Percentiles rank a stretch among this genome's conserved stretches.
Evolutionary conservation across 2,113 vertebrate genomes (phyloP).

Genomic region (Actenoides hombroni): DNA sequence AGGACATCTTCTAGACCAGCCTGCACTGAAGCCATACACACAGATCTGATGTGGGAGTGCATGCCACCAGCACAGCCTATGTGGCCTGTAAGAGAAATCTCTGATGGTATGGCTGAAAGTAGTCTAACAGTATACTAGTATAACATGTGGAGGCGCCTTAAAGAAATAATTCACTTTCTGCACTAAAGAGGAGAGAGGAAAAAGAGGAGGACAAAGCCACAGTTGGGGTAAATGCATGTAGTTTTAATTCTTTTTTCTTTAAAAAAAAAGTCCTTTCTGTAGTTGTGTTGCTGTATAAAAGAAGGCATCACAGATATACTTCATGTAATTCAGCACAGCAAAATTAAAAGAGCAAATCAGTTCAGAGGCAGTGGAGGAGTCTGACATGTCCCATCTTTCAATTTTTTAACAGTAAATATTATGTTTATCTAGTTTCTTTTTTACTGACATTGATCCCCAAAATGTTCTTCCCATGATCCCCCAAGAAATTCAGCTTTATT

Average conservation of each 20-base stretch:
- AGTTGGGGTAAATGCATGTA: background rate
- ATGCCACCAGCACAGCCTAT: rapidly evolving
- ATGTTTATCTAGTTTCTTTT: background rate
- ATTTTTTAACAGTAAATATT: background rate
- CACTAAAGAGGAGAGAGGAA: background rate
- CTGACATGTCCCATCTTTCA: background rate
- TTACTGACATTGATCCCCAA: background rate
- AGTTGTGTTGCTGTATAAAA: background rate
- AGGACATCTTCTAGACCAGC: background rate
- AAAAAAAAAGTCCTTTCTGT: background rate
- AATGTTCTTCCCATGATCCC: background rate
- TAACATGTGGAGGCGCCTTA: background rate
- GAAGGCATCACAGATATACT: background rate
- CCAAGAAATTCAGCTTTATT: background rate
- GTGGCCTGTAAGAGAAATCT: background rate
- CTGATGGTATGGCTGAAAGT: background rate
- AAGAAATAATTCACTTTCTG: background rate
- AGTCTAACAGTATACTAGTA: background rate
- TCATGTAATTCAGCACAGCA: background rate
- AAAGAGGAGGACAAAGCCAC: background rate
- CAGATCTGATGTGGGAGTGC: background rate
- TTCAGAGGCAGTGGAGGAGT: background rate
- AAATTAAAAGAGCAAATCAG: background rate
- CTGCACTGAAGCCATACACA: background rate
- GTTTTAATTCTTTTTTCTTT: background rate